These are phyloP conservation scores for Agrotis puta DNA, from an alignment of 2,888 invertebrate species.

Conservation along the genomic window DNA sequence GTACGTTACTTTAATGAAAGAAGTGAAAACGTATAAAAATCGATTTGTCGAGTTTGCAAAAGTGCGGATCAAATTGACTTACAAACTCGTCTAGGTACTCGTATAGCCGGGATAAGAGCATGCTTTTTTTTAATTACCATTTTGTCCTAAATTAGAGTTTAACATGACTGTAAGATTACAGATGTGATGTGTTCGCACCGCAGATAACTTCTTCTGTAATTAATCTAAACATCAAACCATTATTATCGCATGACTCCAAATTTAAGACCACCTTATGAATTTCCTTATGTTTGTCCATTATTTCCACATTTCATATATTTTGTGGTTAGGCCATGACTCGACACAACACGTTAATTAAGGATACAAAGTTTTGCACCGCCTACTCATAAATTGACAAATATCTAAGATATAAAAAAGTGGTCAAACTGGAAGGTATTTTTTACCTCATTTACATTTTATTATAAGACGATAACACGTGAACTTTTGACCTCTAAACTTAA, in stretches of 20 bases:
- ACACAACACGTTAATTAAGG: constrained; percentile 22
- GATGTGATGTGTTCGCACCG: no score
- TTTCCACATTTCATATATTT: constrained; percentile 28
- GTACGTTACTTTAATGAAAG: constrained; percentile 15
- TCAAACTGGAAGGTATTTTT: constrained; percentile 36
- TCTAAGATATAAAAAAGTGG: constrained; percentile 33
- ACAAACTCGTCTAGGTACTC: neutral
- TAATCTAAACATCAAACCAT: neutral
- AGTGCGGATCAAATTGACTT: constrained; percentile 25
- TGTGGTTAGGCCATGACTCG: neutral
- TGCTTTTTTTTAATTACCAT: neutral
- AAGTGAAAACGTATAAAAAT: constrained; percentile 20
- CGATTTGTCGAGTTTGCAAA: constrained; percentile 20
- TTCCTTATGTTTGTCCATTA: constrained; percentile 5
- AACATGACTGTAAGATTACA: no score
- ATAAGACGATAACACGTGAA: constrained; percentile 31
- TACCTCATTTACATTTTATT: constrained; percentile 55
- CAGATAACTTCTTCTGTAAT: no score
- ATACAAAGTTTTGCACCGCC: constrained; percentile 32
- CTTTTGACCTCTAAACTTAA: constrained; percentile 40
- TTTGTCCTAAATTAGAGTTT: no score
- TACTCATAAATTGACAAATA: constrained; percentile 29
- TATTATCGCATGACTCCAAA: neutral
- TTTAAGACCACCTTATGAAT: neutral
- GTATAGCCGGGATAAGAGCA: neutral